Conservation (phyloP, 2,888 invertebrate genomes). For the Catocala nupta region DNA sequence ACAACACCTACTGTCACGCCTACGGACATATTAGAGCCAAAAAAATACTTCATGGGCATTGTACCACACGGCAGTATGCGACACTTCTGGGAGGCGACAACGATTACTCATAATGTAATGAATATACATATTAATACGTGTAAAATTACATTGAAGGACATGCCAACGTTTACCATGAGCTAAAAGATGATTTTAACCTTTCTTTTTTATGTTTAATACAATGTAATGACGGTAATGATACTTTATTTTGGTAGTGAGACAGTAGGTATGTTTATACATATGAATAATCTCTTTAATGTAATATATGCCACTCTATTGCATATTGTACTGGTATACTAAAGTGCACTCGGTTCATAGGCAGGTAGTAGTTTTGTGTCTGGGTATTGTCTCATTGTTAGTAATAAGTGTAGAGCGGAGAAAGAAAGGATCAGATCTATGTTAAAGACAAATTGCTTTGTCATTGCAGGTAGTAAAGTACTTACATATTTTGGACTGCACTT, state of each 20-base stretch:
- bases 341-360: too few relatives aligned
- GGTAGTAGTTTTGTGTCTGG: too few relatives aligned
- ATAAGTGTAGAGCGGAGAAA: too few relatives aligned
- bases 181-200: neutral
- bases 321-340: too few relatives aligned
- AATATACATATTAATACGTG: constrained; percentile 9
- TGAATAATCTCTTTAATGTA: too few relatives aligned
- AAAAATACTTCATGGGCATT: constrained; percentile 36
- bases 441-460: too few relatives aligned
- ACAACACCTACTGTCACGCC: constrained; percentile 53
- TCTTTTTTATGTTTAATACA: neutral
- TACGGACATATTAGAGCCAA: constrained; percentile 39
- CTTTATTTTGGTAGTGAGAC: neutral
- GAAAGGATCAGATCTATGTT: too few relatives aligned
- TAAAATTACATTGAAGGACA: neutral
- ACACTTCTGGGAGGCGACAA: constrained; percentile 32
- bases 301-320: too few relatives aligned
- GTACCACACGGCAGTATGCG: constrained; percentile 34
- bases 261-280: neutral
- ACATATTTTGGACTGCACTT: too few relatives aligned
- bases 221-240: neutral
- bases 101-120: constrained; percentile 35
- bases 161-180: constrained; percentile 4
- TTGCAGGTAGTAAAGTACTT: too few relatives aligned
- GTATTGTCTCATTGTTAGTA: too few relatives aligned